Conservation (phyloP, 1,140 invertebrate species). For the Pogonomyrmex californicus region DNA sequence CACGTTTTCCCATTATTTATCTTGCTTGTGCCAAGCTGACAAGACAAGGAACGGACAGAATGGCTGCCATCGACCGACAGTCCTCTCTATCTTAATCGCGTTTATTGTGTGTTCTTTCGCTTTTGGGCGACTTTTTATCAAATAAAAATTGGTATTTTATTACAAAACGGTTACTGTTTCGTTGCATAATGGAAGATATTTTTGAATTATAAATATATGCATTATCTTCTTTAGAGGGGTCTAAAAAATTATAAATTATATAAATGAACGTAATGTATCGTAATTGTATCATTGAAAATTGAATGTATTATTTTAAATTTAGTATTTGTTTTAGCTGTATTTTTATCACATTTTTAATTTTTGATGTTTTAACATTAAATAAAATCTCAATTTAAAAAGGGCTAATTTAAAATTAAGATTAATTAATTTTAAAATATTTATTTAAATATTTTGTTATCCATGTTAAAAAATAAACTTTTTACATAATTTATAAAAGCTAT, state of each 20-base stretch:
- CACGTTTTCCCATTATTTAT: constrained; percentile 53
- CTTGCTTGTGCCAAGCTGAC: constrained; percentile 67
- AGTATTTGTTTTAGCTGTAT: not conserved
- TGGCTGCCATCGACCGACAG: constrained; percentile 29
- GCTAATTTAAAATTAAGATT: constrained; percentile 2
- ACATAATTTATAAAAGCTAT: not conserved
- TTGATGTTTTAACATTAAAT: not conserved
- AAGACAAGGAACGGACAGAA: constrained; percentile 59
- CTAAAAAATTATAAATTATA: constrained; percentile 18
- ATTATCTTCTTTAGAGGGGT: constrained; percentile 6
- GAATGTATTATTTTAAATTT: not conserved
- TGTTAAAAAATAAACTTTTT: not conserved
- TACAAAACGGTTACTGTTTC: constrained; percentile 48
- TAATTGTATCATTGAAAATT: no score
- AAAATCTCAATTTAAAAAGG: not conserved
- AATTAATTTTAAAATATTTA: constrained; percentile 9
- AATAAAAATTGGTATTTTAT: constrained; percentile 53
- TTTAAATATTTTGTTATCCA: not conserved
- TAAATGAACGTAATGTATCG: not conserved
- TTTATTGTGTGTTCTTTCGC: constrained; percentile 5
- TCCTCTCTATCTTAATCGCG: constrained; percentile 50
- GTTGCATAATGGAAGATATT: constrained; percentile 58
- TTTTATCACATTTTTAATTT: not conserved
- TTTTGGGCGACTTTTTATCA: not conserved
- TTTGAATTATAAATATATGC: constrained; percentile 15